phyloP scores from a whole-genome alignment of 1,140 invertebrate species.

The Luehdorfia chinensis region DNA sequence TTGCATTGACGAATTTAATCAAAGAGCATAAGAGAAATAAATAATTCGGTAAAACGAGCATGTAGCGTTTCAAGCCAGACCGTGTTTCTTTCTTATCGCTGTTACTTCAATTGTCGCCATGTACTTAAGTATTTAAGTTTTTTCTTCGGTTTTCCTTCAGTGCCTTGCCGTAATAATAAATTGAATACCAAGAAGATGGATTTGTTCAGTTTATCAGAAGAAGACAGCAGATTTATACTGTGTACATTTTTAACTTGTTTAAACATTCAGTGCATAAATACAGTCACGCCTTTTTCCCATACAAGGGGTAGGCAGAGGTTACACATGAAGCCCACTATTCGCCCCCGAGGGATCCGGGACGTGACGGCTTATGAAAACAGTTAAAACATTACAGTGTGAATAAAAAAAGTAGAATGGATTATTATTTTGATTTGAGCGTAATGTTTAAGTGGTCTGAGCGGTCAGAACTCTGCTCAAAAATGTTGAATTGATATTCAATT shows the following conservation, averaged over 20 bases:
- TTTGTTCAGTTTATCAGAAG: neutral
- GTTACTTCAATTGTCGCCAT: conserved; percentile 12
- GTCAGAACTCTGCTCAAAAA: too few relatives aligned
- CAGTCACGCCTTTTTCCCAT: too few relatives aligned
- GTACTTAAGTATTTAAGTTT: conserved; percentile 10
- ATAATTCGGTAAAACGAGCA: conserved; percentile 14
- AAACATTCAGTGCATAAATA: too few relatives aligned
- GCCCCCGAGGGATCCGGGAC: too few relatives aligned
- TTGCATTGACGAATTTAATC: conserved; percentile 15
- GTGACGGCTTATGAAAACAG: too few relatives aligned
- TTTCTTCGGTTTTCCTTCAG: conserved; percentile 2
- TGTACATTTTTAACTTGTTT: neutral
- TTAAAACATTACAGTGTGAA: too few relatives aligned
- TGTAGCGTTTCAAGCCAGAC: neutral
- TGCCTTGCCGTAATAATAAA: conserved; percentile 14
- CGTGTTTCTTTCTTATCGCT: conserved; percentile 9
- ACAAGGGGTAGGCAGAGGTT: too few relatives aligned
- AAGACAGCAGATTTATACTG: neutral
- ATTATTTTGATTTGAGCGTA: too few relatives aligned
- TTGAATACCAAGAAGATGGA: conserved; percentile 1
- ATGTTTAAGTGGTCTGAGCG: too few relatives aligned
- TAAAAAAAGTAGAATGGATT: too few relatives aligned
- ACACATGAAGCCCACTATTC: too few relatives aligned
- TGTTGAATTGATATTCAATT: conserved; percentile 1
- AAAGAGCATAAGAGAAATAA: conserved; percentile 12